Evolutionary conservation across 2,888 invertebrate genomes (phyloP).

Genomic region (Thereva unica): DNA sequence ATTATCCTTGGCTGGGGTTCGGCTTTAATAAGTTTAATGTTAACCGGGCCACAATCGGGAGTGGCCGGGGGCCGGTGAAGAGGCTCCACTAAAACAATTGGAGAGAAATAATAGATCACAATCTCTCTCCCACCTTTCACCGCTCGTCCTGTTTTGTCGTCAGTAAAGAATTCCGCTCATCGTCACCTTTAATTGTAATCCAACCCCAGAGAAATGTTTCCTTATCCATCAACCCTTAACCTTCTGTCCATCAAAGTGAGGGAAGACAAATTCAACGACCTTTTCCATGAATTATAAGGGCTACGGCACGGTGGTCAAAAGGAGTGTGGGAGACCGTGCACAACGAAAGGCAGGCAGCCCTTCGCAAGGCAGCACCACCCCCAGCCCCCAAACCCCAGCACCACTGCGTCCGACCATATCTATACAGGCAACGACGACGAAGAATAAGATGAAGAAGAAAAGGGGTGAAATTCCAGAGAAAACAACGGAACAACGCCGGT

Average conservation of each 20-base stretch:
- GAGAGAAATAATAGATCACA: no score
- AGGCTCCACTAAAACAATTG: no score
- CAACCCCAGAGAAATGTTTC: slow-evolving; percentile 1
- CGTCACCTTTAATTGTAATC: slow-evolving; percentile 18
- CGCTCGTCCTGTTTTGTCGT: neutral
- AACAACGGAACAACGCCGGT: slow-evolving; percentile 1
- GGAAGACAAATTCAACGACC: slow-evolving; percentile 27
- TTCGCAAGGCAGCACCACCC: no score
- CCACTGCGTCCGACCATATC: neutral
- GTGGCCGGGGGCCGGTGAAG: no score
- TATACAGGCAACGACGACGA: slow-evolving; percentile 4
- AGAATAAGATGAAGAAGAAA: slow-evolving; percentile 31
- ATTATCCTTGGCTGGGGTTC: no score
- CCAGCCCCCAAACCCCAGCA: no score
- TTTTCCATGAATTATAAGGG: slow-evolving; percentile 30
- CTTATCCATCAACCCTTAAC: slow-evolving; percentile 17
- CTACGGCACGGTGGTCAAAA: slow-evolving; percentile 19
- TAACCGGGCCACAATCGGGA: no score
- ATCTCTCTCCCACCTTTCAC: no score
- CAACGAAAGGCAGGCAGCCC: neutral
- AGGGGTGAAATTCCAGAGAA: slow-evolving; percentile 32
- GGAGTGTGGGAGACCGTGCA: slow-evolving; percentile 1
- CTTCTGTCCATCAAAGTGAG: slow-evolving; percentile 32
- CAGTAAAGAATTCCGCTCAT: slow-evolving; percentile 2
- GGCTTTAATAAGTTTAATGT: no score